Percentiles rank a stretch among this genome's conserved stretches.
phyloP scores from a whole-genome alignment of 2,797 vertebrate species.

The Hippocampus kuda region DNA sequence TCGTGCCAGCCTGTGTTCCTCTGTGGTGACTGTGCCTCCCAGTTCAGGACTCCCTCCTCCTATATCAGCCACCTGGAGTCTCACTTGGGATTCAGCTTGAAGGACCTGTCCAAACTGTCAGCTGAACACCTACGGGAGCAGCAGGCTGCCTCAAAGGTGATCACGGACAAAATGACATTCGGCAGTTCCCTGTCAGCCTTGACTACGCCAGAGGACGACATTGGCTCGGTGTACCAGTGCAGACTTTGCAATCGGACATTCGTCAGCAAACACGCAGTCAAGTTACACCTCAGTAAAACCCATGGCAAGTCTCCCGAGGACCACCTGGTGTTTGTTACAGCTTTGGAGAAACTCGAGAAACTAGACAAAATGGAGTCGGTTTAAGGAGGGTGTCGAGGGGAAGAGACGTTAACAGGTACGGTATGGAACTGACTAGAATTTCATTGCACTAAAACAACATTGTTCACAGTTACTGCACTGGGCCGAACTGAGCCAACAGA shows the following conservation, averaged over 20 bases:
- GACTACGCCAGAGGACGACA: constrained; percentile 81
- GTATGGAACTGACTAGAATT: constrained; percentile 66
- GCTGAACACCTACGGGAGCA: constrained; percentile 94
- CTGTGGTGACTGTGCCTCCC: constrained; percentile 99
- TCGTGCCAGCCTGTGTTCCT: constrained; percentile 99
- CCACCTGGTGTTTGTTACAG: constrained; percentile 98
- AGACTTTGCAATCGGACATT: constrained; percentile 99
- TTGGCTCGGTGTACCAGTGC: constrained; percentile 96
- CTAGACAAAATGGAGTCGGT: constrained; percentile 75
- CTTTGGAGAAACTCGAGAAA: constrained; percentile 97
- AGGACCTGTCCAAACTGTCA: constrained; percentile 98
- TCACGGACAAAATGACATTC: constrained; percentile 87
- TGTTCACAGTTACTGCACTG: constrained; percentile 73
- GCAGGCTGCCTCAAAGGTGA: constrained; percentile 94
- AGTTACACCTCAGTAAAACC: constrained; percentile 99
- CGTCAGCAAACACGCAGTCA: constrained; percentile 99
- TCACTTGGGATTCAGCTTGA: constrained; percentile 98
- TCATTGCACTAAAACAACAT: constrained; percentile 73
- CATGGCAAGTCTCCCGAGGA: constrained; percentile 99
- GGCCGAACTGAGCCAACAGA: constrained; percentile 69
- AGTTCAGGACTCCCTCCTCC: constrained; percentile 98
- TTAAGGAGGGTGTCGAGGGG: constrained; percentile 48
- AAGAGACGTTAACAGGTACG: constrained; percentile 54
- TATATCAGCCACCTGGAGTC: constrained; percentile 98
- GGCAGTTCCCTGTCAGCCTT: constrained; percentile 75